Base-by-base conservation (phyloP, 2,113 vertebrate genomes). In the Buteo buteo region DNA sequence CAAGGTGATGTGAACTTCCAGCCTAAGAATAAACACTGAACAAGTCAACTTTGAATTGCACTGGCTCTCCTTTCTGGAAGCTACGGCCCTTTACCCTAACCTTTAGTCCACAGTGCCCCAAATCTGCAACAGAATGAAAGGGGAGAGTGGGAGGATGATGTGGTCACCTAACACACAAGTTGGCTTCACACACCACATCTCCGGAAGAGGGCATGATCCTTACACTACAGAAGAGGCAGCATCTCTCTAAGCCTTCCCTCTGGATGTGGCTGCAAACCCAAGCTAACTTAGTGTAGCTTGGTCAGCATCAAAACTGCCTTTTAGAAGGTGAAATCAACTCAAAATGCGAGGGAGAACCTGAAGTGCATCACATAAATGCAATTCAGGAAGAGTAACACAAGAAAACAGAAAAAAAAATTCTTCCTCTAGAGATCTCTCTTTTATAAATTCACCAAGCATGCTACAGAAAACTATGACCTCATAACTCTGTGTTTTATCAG, bases 171-270 rank as follows among this genome's bases (percentile, higher is more conserved):
- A 31, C 18, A 72, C 25, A 45, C 10, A 36, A 45, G 36, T 0
- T 22, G 13, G 45, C n/a, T 71, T 71, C 70, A 25, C 32, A 14
- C 0, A 2, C 5, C 2, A 3, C 3, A 1, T 64, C 47, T 58
- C 31, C 78, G 86, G 74, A 72, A 65, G 49, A 85, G 50, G 74
- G 76, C 47, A 92, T 32, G 91, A 50, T 22, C 47, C 77, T 57
- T 50, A 34, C 13, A 3, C 65, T 42, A 16, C 25, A 93, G 26
- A 55, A 58, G 24, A 54, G 31, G 34, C 44, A 85, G 31, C 28
- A n/a, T 20, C 57, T 14, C 54, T 26, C 72, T 65, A 40, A 65
- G 65, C 24, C 73, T 74, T 65, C 22, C 21, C 16, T 25, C 29
- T 66, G 58, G 64, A n/a, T 2, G 0, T 28, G 45, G 31, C 76